phyloP scores from a whole-genome alignment of 2,113 vertebrate genomes.

The Mus spicilegus region DNA sequence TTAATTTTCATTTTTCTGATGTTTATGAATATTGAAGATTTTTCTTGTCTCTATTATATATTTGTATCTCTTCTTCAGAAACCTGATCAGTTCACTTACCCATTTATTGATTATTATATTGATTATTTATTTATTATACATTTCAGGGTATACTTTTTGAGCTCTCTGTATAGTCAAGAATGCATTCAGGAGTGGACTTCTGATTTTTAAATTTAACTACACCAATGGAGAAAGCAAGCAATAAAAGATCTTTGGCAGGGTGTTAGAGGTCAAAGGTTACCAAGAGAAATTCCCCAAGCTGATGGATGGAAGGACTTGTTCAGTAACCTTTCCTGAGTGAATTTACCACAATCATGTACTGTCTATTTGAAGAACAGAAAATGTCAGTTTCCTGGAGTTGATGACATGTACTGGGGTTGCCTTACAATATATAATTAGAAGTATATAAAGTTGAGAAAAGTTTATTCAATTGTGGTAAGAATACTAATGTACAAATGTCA shows the following conservation, averaged over 20 bases:
- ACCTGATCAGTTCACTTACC: neutral
- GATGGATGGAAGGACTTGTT: neutral
- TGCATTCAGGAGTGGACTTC: neutral
- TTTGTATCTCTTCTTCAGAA: neutral
- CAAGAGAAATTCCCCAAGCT: neutral
- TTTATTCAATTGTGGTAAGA: neutral
- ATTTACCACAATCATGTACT: neutral
- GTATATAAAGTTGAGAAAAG: neutral
- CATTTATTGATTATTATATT: neutral
- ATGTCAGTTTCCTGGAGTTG: neutral
- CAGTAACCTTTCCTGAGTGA: neutral
- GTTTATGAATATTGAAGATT: neutral
- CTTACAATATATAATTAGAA: neutral
- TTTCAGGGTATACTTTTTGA: neutral
- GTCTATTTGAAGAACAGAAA: neutral
- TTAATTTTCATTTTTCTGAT: neutral
- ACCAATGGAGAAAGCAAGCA: neutral
- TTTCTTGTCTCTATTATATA: neutral
- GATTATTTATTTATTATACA: neutral
- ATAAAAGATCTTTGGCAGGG: neutral
- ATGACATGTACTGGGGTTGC: neutral
- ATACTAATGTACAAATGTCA: neutral
- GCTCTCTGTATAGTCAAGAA: neutral
- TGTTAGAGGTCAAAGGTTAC: neutral
- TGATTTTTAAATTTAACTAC: neutral